Evolutionary conservation across 2,888 invertebrate species (phyloP), one percentile per base, ranked within the genome.

Genomic region (Heteromurus nitidus): DNA sequence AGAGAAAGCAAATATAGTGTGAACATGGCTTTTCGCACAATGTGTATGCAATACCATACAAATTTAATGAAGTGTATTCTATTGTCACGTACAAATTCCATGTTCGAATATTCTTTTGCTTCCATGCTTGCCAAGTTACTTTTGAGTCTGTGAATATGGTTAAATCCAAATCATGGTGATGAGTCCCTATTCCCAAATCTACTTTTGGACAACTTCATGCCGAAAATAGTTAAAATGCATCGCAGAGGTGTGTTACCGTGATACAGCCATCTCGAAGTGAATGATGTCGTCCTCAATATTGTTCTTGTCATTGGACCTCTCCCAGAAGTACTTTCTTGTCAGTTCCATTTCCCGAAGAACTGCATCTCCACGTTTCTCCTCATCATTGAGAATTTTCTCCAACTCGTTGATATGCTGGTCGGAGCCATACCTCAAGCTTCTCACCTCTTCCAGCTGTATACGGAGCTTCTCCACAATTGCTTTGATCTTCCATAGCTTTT

Each of bases 81-180:
- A n/a, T n/a, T n/a, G n/a, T n/a, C 13, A 58, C 73, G 16, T 72
- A 83, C 83, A 65, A 69, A 80, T 55, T 83, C 83, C 50, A 76
- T n/a, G 42, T 80, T 83, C 1, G 65, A 1, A 30, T 36, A 44
- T 18, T 75, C 75, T 28, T 76, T 83, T 42, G 70, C 36, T 13
- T 80, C 65, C 44, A 75, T 28, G 62, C 53, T 72, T 1, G 36
- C 18, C 22, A 72, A 26, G 20, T 62, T 75, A 16, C 30, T 53
- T 24, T 68, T 69, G 0, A 80, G 28, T 18, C 82, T 69, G 7
- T 44, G 67, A n/a, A n/a, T n/a, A n/a, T n/a, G n/a, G n/a, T n/a
- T n/a, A n/a, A n/a, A n/a, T n/a, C n/a, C n/a, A n/a, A n/a, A n/a
- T n/a, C n/a, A n/a, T n/a, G n/a, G n/a, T n/a, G n/a, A n/a, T n/a